Evolutionary conservation across 92 coral and sea anemone species (phyloP).

Genomic region (Anthopleura xanthogrammica): DNA sequence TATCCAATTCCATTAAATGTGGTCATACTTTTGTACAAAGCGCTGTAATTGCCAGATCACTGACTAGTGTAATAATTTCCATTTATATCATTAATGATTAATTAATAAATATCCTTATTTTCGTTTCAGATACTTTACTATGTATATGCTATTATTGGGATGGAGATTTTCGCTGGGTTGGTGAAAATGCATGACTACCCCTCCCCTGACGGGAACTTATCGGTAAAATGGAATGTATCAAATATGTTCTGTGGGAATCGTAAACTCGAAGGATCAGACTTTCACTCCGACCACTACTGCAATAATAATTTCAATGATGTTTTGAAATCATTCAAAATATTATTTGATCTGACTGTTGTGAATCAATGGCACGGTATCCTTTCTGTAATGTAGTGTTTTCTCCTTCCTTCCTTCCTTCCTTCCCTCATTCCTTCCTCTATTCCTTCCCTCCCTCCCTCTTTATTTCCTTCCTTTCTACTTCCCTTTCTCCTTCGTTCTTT

Average conservation of each 20-base stretch:
- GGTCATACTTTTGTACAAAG: too few species aligned
- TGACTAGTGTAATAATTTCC: too few species aligned
- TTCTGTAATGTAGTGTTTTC: not conserved
- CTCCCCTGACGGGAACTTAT: conserved; percentile 33
- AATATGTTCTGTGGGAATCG: conserved; percentile 78
- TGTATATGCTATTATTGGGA: conserved; percentile 82
- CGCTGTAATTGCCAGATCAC: too few species aligned
- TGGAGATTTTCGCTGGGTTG: conserved; percentile 80
- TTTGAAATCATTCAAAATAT: conserved; percentile 73
- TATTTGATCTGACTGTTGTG: conserved; percentile 91
- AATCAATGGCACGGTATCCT: conserved; percentile 99
- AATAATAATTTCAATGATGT: conserved; percentile 84
- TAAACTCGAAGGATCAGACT: conserved; percentile 84
- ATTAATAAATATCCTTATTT: not conserved
- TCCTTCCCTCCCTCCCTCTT: not conserved
- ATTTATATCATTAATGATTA: too few species aligned
- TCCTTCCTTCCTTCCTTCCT: not conserved
- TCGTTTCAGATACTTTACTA: conserved; percentile 73
- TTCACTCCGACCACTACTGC: conserved; percentile 79
- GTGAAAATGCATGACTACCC: conserved; percentile 68
- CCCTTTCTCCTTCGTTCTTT: not conserved
- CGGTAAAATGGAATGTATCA: conserved; percentile 32
- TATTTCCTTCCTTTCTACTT: not conserved
- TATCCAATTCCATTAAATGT: too few species aligned
- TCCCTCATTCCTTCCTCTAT: not conserved